Percentiles rank a stretch among this genome's conserved stretches.
Conservation (phyloP, 2,888 invertebrate species). For the Mesorhabditis spiculigera region DNA sequence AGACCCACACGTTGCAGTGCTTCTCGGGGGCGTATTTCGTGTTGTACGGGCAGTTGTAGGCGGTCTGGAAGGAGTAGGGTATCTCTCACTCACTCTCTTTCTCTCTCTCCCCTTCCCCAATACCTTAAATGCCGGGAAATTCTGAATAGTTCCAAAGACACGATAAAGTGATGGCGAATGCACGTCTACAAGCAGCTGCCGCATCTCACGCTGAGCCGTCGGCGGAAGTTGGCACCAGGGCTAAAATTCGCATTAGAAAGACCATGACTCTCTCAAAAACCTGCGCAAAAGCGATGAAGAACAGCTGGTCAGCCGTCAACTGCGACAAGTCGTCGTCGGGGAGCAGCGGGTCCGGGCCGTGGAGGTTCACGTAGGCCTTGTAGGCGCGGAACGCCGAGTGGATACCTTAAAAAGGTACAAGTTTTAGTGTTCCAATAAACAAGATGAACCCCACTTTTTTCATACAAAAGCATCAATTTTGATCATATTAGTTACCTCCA, state of each 20-base stretch:
- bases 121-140: conserved; percentile 35
- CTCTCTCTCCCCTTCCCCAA: no score
- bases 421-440: background rate
- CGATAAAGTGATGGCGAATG: conserved; percentile 43
- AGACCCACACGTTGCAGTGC: conserved; percentile 41
- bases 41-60: conserved; percentile 37
- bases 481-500: conserved; percentile 50
- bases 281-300: conserved; percentile 44
- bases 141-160: conserved; percentile 43
- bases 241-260: conserved; percentile 10
- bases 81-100: no score
- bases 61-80: conserved; percentile 15
- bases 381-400: conserved; percentile 52
- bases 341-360: conserved; percentile 47
- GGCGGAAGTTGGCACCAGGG: conserved; percentile 38
- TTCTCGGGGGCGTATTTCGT: conserved; percentile 30
- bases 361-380: conserved; percentile 37
- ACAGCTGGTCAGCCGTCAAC: conserved; percentile 41
- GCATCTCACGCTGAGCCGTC: conserved; percentile 13
- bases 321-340: conserved; percentile 34
- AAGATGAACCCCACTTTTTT: background rate
- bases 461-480: background rate
- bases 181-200: conserved; percentile 37
- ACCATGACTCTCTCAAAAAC: background rate
- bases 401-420: conserved; percentile 57